Evolutionary conservation across 92 coral and sea anemone species (phyloP).

Genomic region (Zoanthus sansibaricus): DNA sequence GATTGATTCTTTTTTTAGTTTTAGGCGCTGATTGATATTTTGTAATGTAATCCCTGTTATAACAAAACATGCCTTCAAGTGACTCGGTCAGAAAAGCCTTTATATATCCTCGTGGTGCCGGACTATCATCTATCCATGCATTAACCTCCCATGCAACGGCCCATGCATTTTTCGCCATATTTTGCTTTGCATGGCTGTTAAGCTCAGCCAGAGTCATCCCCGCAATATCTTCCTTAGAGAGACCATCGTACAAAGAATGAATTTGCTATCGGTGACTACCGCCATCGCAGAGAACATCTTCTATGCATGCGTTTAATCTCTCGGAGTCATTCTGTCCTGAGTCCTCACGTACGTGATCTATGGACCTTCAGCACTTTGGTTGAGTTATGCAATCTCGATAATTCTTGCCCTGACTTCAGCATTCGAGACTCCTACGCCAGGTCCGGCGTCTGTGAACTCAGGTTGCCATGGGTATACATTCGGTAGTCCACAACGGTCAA

Average conservation of each 20-base stretch:
- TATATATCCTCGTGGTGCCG: constrained; percentile 56
- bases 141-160: too few relatives aligned
- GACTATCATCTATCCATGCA: constrained; percentile 59
- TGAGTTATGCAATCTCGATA: not conserved
- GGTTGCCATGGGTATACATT: constrained; percentile 52
- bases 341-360: not conserved
- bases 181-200: constrained; percentile 28
- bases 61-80: constrained; percentile 45
- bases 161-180: constrained; percentile 63
- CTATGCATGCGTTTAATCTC: not conserved
- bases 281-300: not conserved
- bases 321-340: not conserved
- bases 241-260: not conserved
- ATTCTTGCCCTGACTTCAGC: not conserved
- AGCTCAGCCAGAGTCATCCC: constrained; percentile 42
- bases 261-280: not conserved
- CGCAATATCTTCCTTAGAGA: not conserved
- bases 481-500: constrained; percentile 42
- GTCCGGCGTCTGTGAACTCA: constrained; percentile 61
- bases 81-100: constrained; percentile 54
- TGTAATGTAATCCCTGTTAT: constrained; percentile 46
- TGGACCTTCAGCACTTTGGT: not conserved
- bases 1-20: constrained; percentile 45
- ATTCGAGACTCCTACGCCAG: constrained; percentile 33
- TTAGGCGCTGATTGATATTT: constrained; percentile 53